Evolutionary conservation across 2,888 invertebrate species (phyloP).

Genomic region (Steinernema hermaphroditum): DNA sequence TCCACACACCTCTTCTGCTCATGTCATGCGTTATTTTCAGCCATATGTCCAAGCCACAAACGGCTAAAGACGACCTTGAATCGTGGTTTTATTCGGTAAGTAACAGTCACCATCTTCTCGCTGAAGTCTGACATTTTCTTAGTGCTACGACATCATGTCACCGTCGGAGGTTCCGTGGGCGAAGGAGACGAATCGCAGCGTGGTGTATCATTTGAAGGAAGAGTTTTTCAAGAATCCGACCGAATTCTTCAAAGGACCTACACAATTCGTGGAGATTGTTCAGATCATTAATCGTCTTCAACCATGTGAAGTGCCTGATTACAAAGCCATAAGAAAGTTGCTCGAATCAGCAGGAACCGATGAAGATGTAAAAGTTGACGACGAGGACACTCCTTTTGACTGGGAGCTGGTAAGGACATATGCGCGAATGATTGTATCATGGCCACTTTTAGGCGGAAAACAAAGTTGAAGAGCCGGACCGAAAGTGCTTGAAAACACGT

Average conservation of each 20-base stretch:
- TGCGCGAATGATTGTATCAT: not conserved
- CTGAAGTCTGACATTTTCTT: not conserved
- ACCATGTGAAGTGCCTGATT: not conserved
- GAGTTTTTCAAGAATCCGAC: not conserved
- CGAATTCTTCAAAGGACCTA: not conserved
- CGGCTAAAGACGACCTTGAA: not conserved
- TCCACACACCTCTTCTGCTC: not conserved
- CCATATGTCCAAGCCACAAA: not conserved
- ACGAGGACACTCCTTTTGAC: not conserved
- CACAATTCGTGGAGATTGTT: slow-evolving; percentile 3
- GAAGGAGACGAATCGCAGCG: not conserved
- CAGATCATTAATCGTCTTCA: not conserved
- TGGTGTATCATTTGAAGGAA: not conserved
- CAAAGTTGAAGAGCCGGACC: too few species aligned
- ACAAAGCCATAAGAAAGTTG: not conserved
- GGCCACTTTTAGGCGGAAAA: too few species aligned
- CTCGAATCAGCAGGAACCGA: not conserved
- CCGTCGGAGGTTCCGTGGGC: not conserved
- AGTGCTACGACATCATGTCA: not conserved
- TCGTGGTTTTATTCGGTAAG: slow-evolving; percentile 17
- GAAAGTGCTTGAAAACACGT: too few species aligned
- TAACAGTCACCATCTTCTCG: not conserved
- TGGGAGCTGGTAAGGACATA: not conserved
- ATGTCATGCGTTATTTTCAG: not conserved
- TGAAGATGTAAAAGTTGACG: not conserved